Base-by-base conservation (phyloP, 64 coral and sea anemone species). In the Pocillopora verrucosa region DNA sequence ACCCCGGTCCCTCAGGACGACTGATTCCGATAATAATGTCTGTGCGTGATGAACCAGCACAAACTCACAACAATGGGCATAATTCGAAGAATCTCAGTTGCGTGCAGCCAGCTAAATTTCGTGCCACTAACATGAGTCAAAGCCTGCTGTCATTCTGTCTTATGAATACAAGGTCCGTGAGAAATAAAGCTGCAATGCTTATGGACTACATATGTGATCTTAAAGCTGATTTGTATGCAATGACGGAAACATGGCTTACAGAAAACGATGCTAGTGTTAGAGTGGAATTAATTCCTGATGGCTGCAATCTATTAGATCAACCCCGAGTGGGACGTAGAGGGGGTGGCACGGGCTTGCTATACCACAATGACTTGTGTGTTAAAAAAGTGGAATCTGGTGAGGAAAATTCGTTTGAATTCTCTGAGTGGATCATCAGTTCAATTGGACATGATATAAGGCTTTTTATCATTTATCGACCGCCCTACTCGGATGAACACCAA, bases 221-320 rank as follows among this genome's bases (percentile, higher is more conserved):
- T 35, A 84, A 86, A 58, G 83, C 83, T 73, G 67, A 86, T 36
- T 41, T 86, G 51, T 86, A 86, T 57, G 83, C 64, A 86, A 86
- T 73, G n/a, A 86, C 83, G 16, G 83, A 86, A 86, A 86, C 83
- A 9, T 73, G 83, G 83, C 65, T 86, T 58, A 56, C 83, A 17
- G 83, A 86, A 34, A 73, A 73, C 17, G 83, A 86, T 58, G 83
- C 64, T 86, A 22, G 36, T 69, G 83, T 86, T 65, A 86, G 83
- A 73, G 83, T 20, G 17, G 83, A 86, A 35, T 26, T 86, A 24
- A 58, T 13, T 41, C 83, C 9, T 34, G 37, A 86, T 22, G 65
- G 83, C 37, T 86, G 73, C 24, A 69, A 86, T 73, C 58, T 86
- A 2, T 25, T 86, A 38, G 83, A 86, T 41, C 65, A 86, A 17